These are phyloP conservation scores for Vollenhovia emeryi DNA, from an alignment of 1,140 invertebrate genomes.

Conservation along the genomic window DNA sequence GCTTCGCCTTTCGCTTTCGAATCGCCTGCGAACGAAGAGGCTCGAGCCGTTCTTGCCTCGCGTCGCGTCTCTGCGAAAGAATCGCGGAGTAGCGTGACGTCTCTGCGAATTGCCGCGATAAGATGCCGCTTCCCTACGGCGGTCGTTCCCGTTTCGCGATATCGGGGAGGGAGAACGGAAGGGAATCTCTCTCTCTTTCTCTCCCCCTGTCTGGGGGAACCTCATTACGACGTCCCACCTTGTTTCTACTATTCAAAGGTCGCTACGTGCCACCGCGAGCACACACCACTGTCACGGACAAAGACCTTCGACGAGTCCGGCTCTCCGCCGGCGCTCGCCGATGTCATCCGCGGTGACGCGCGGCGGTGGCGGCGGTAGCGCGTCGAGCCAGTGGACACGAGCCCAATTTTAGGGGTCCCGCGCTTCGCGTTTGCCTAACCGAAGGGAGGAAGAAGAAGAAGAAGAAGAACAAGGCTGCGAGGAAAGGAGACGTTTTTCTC, in stretches of 20 bases:
- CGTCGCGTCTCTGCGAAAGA: not conserved
- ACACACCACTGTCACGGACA: slow-evolving; percentile 53
- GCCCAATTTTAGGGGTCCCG: slow-evolving; percentile 60
- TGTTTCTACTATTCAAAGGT: slow-evolving; percentile 46
- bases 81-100: not conserved
- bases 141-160: slow-evolving; percentile 1
- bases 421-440: not conserved
- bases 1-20: slow-evolving; percentile 3
- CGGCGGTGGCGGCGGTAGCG: slow-evolving; percentile 33
- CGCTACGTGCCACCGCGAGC: slow-evolving; percentile 14
- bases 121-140: not conserved
- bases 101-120: not conserved
- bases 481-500: slow-evolving; percentile 24
- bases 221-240: not conserved
- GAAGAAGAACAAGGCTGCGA: not conserved
- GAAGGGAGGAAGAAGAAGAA: not conserved
- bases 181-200: too few relatives aligned
- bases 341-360: slow-evolving; percentile 64
- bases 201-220: too few relatives aligned
- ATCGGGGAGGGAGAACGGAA: not conserved
- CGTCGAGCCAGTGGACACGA: slow-evolving; percentile 60
- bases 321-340: slow-evolving; percentile 55
- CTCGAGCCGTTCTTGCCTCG: not conserved
- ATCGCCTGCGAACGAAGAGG: not conserved
- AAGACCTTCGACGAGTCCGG: slow-evolving; percentile 64